These are phyloP conservation scores for Psophia crepitans DNA, from an alignment of 2,113 vertebrate species.

Conservation along the genomic window DNA sequence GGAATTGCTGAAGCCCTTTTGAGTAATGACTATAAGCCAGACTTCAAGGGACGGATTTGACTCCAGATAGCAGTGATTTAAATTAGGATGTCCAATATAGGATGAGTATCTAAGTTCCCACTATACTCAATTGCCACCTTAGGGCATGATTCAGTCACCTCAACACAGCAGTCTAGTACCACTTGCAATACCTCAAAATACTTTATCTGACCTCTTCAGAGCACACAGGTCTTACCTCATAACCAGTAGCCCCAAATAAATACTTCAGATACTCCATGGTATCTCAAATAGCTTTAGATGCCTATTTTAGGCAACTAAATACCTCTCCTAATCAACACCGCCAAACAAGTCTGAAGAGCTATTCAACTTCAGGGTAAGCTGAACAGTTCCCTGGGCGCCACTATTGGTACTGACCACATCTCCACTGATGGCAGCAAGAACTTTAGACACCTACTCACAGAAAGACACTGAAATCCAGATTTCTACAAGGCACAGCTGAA, in stretches of 20 bases:
- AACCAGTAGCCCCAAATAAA: neutral
- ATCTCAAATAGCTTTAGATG: neutral
- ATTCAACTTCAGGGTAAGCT: neutral
- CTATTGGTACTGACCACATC: neutral
- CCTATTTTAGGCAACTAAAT: neutral
- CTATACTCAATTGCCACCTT: neutral
- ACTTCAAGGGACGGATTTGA: neutral
- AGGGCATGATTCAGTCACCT: neutral
- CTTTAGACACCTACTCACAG: neutral
- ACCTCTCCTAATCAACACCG: neutral
- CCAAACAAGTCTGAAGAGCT: neutral
- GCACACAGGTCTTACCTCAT: neutral
- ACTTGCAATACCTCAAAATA: neutral
- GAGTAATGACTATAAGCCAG: neutral
- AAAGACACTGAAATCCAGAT: neutral
- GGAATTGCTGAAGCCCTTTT: neutral
- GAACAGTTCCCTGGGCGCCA: neutral
- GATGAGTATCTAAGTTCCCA: neutral
- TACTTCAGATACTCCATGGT: neutral
- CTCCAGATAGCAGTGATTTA: neutral
- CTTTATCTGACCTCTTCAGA: neutral
- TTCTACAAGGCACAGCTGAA: neutral
- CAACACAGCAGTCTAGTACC: neutral
- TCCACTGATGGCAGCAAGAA: neutral
- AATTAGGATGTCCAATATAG: neutral